Evolutionary conservation across 2,888 invertebrate genomes (phyloP).

Genomic region (Platerodrilus igneus): DNA sequence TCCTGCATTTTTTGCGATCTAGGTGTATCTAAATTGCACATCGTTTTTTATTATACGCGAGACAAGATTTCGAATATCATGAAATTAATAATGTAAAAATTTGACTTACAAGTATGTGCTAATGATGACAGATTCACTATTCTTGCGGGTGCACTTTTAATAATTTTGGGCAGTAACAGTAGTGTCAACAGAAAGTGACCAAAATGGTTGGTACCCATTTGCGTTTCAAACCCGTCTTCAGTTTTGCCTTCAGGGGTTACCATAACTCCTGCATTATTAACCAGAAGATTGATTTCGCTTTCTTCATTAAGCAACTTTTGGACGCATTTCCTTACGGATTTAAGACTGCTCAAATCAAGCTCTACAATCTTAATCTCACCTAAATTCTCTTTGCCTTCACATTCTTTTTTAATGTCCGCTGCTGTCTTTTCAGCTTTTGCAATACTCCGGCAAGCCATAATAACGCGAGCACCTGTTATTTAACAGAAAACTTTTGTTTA

Average conservation of each 20-base stretch:
- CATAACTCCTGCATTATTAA: slow-evolving; percentile 70
- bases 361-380: slow-evolving; percentile 47
- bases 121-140: slow-evolving; percentile 49
- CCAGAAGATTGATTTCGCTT: slow-evolving; percentile 56
- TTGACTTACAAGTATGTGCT: slow-evolving; percentile 38
- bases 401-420: slow-evolving; percentile 46
- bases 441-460: slow-evolving; percentile 54
- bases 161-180: slow-evolving; percentile 48
- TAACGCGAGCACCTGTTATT: no score
- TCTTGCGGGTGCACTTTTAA: slow-evolving; percentile 52
- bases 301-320: slow-evolving; percentile 47
- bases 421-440: slow-evolving; percentile 53
- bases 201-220: slow-evolving; percentile 61
- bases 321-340: slow-evolving; percentile 45
- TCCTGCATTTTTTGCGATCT: no score
- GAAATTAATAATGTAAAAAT: no score
- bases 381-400: slow-evolving; percentile 36
- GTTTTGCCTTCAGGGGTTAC: slow-evolving; percentile 56
- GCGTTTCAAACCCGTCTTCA: slow-evolving; percentile 61
- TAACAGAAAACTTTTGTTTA: no score
- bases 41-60: no score
- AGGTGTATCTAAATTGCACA: no score
- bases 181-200: slow-evolving; percentile 46
- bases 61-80: no score
- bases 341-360: slow-evolving; percentile 45